Percentiles rank a stretch among this genome's conserved stretches.
phyloP scores from a whole-genome alignment of 2,888 invertebrate species.

The Polydrusus tereticollis region DNA sequence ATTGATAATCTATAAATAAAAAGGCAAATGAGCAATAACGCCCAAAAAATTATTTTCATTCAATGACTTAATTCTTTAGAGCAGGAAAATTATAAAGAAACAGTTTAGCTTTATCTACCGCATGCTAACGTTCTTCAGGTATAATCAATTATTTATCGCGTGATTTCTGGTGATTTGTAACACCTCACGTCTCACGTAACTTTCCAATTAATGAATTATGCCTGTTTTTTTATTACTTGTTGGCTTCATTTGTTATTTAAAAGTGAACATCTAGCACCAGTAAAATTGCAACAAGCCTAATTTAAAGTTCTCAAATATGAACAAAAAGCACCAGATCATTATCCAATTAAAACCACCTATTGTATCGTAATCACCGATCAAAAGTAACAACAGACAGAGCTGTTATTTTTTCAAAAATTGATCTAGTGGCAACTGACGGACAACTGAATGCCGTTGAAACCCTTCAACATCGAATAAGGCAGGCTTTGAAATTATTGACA shows the following conservation, averaged over 20 bases:
- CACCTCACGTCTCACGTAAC: no score
- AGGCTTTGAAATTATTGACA: constrained; percentile 61
- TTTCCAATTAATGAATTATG: no score
- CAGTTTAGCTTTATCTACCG: no score
- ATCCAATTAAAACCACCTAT: constrained; percentile 35
- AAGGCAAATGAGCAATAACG: no score
- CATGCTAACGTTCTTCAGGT: no score
- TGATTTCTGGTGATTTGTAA: not conserved
- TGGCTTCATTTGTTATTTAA: not conserved
- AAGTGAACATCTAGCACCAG: not conserved
- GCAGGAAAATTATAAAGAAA: no score
- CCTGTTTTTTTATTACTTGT: no score
- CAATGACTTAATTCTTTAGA: no score
- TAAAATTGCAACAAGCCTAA: not conserved
- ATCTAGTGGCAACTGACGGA: constrained; percentile 65
- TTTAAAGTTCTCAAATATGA: not conserved
- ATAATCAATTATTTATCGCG: not conserved
- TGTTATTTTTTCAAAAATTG: constrained; percentile 64
- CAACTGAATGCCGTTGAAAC: constrained; percentile 59
- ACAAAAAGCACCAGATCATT: constrained; percentile 7
- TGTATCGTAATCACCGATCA: constrained; percentile 37
- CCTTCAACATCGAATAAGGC: constrained; percentile 62
- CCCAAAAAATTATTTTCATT: no score
- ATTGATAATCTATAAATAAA: no score
- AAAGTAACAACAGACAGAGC: constrained; percentile 57